These are phyloP conservation scores for Pelusios castaneus DNA, from an alignment of 2,113 vertebrate species.

Conservation along the genomic window DNA sequence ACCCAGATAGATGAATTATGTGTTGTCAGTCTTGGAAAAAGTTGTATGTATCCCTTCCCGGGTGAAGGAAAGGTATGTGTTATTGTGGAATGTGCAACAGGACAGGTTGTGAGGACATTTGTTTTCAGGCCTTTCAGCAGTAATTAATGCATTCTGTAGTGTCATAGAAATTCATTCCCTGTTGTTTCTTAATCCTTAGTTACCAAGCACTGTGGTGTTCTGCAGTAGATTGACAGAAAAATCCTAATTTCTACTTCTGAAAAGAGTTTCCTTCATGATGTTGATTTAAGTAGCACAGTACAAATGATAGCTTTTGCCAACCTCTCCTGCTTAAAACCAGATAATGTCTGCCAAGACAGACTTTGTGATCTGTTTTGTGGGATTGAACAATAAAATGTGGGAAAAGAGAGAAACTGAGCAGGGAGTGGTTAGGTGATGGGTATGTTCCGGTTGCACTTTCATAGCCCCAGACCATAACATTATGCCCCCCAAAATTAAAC, in stretches of 20 bases:
- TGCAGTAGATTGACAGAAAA: neutral
- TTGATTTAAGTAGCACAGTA: neutral
- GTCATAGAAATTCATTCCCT: neutral
- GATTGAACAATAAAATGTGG: neutral
- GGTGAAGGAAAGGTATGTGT: neutral
- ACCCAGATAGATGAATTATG: neutral
- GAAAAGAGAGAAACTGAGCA: neutral
- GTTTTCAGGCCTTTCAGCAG: neutral
- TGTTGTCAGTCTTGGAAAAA: neutral
- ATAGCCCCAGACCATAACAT: neutral
- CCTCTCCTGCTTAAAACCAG: neutral
- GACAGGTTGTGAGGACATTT: neutral
- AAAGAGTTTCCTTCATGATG: neutral
- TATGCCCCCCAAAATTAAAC: neutral
- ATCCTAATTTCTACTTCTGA: neutral
- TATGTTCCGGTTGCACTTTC: neutral
- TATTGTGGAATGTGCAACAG: no score
- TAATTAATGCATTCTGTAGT: neutral
- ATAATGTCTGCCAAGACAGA: no score
- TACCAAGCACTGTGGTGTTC: neutral
- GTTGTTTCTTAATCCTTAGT: neutral
- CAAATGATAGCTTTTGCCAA: neutral
- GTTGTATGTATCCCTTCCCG: neutral
- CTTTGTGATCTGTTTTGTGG: neutral
- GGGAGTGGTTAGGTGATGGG: neutral